These are phyloP conservation scores for Leptinotarsa peninsularis DNA, from an alignment of 2,888 invertebrate species.

Conservation along the genomic window DNA sequence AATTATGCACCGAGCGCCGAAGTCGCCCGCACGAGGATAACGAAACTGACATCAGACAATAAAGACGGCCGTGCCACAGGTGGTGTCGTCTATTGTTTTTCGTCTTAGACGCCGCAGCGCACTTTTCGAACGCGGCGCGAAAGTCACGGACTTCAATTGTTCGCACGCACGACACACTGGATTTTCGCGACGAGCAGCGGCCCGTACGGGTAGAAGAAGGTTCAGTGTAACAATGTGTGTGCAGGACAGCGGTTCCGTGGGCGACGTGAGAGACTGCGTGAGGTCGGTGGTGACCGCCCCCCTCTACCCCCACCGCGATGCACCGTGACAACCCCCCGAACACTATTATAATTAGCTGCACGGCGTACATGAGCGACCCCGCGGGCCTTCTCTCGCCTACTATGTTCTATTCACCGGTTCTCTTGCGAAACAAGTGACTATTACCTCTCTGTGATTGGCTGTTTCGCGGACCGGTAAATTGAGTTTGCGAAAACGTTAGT, in stretches of 20 bases:
- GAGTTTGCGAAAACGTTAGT: constrained; percentile 39
- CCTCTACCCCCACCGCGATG: constrained; percentile 64
- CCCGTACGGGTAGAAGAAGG: constrained; percentile 52
- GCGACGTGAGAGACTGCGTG: constrained; percentile 66
- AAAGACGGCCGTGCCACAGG: constrained; percentile 18
- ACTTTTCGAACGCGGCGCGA: constrained; percentile 8
- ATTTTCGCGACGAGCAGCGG: constrained; percentile 26
- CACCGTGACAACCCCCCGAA: constrained; percentile 65
- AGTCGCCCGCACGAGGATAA: constrained; percentile 42
- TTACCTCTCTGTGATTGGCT: constrained; percentile 40
- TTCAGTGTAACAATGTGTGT: constrained; percentile 62
- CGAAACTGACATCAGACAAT: background rate
- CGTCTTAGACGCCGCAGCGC: constrained; percentile 12
- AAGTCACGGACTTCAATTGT: constrained; percentile 2
- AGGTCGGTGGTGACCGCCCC: constrained; percentile 65
- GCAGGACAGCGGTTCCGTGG: constrained; percentile 66
- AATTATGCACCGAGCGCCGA: constrained; percentile 45
- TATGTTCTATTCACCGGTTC: constrained; percentile 42
- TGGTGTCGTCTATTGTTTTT: constrained; percentile 16
- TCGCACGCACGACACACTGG: constrained; percentile 32
- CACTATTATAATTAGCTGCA: constrained; percentile 62
- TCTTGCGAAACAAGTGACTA: constrained; percentile 39
- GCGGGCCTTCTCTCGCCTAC: constrained; percentile 46
- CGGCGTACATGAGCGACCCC: constrained; percentile 50
- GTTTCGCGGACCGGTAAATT: constrained; percentile 35